Conservation (phyloP, 1,140 invertebrate genomes). For the Ceratina calcarata region DNA sequence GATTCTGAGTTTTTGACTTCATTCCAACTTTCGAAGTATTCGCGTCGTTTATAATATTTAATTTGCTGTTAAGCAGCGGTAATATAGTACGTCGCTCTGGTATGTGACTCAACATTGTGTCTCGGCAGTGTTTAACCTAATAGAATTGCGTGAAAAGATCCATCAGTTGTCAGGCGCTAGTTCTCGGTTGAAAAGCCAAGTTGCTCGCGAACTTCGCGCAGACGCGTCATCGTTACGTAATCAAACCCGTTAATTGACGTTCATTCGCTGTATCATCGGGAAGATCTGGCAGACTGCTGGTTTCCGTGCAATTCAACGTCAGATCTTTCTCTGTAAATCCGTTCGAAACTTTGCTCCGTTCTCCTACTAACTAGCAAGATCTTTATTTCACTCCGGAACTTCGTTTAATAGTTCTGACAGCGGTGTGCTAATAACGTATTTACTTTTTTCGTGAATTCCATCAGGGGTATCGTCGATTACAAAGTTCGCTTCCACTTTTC, state of each 20-base stretch:
- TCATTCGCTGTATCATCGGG: constrained; percentile 68
- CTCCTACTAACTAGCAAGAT: not conserved
- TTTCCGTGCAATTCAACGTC: not conserved
- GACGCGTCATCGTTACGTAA: constrained; percentile 2
- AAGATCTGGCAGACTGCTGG: constrained; percentile 3
- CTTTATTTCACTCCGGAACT: no score
- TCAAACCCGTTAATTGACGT: constrained; percentile 65
- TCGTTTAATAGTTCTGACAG: no score
- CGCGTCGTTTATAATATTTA: not conserved
- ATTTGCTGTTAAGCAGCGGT: not conserved
- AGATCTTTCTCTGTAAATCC: not conserved
- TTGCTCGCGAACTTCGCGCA: not conserved
- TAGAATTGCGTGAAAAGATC: not conserved
- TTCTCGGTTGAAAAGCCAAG: not conserved
- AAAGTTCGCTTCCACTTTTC: no score
- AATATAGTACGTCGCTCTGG: not conserved
- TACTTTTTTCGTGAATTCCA: no score
- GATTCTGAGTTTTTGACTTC: not conserved
- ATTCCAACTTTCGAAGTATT: not conserved
- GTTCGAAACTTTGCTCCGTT: not conserved
- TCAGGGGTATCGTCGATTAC: not conserved
- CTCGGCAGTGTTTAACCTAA: not conserved
- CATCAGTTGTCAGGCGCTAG: not conserved
- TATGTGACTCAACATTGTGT: not conserved
- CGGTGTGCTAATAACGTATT: no score